Evolutionary conservation across 2,797 vertebrate genomes (phyloP).

Genomic region (Ficedula albicollis): DNA sequence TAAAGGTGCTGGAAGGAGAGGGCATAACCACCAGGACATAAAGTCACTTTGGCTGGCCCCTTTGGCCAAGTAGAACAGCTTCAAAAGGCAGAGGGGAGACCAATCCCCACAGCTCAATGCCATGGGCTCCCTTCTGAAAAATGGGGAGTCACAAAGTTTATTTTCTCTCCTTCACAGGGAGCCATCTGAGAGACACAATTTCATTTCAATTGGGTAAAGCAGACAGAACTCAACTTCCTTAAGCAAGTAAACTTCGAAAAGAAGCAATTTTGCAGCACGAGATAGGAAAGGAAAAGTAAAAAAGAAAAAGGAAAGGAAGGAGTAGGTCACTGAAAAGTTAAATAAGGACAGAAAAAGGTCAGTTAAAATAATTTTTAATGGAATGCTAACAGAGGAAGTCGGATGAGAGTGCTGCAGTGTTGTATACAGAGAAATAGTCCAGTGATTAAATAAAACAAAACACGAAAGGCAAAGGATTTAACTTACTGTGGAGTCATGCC

Average conservation of each 20-base stretch:
- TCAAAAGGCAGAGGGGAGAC: neutral
- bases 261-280: neutral
- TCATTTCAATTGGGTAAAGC: neutral
- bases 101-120: neutral
- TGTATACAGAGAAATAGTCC: neutral
- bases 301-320: neutral
- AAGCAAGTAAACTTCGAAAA: neutral
- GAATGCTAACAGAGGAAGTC: neutral
- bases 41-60: neutral
- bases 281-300: no score
- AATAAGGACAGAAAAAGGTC: neutral
- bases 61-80: neutral
- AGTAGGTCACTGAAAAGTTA: neutral
- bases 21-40: neutral
- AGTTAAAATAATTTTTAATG: neutral
- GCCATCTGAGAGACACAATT: neutral
- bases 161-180: neutral
- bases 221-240: neutral
- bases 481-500: neutral
- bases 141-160: neutral
- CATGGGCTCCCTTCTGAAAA: neutral
- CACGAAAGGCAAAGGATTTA: conserved; percentile 26
- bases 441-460: conserved; percentile 36
- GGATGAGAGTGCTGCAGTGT: neutral
- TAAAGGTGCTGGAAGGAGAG: neutral